A percentile compares a stretch with the other conserved stretches of the same genome.
Conservation (phyloP, 2,888 invertebrate genomes). For the Agapostemon virescens region DNA sequence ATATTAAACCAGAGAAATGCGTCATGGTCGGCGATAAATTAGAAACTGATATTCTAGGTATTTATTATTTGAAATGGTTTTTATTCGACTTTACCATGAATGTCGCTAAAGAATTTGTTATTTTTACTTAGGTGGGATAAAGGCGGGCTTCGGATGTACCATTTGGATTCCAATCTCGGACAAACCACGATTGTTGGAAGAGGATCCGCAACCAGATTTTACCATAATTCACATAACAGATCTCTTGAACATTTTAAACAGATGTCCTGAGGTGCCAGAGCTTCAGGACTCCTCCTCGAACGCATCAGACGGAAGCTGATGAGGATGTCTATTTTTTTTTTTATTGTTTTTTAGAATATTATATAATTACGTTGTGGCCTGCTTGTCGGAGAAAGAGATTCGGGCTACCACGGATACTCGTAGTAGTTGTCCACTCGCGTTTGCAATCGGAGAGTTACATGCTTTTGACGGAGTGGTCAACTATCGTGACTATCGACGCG, state of each 20-base stretch:
- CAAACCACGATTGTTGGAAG: conserved; percentile 74
- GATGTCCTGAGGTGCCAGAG: conserved; percentile 80
- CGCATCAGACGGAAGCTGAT: conserved; percentile 82
- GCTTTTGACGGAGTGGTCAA: neutral
- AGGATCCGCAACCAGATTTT: conserved; percentile 84
- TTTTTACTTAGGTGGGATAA: conserved; percentile 84
- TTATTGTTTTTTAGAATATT: conserved; percentile 7
- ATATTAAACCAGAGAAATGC: conserved; percentile 88
- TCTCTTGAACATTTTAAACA: conserved; percentile 83
- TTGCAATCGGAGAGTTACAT: neutral
- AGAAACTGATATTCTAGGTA: conserved; percentile 90
- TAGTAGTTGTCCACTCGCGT: neutral
- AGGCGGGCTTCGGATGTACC: conserved; percentile 89
- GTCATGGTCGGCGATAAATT: conserved; percentile 94
- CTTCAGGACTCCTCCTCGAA: conserved; percentile 79
- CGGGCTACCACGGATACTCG: neutral
- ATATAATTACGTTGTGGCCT: neutral
- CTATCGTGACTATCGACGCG: neutral
- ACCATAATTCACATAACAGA: conserved; percentile 86
- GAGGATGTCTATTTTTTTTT: conserved; percentile 36
- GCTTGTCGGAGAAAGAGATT: neutral
- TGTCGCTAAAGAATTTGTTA: neutral
- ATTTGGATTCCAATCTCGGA: conserved; percentile 88
- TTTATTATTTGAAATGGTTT: conserved; percentile 21
- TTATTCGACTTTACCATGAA: neutral